phyloP scores from a whole-genome alignment of 2,113 vertebrate species.

The Lamprologus ornatipinnis region DNA sequence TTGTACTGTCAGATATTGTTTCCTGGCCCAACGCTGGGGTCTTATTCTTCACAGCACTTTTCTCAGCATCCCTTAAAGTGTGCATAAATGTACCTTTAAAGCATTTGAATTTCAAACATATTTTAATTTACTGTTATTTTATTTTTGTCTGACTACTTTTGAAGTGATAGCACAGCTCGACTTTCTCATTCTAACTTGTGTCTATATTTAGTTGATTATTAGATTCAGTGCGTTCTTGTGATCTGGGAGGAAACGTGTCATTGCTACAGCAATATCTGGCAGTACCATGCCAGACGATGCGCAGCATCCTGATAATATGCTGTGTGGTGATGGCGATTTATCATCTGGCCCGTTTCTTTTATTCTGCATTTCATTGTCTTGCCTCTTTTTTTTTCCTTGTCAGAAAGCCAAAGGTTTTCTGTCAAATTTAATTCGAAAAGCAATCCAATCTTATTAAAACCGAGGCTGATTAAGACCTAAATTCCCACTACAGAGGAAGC shows the following conservation, averaged over 20 bases:
- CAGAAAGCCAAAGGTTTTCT: constrained; percentile 19
- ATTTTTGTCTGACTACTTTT: constrained; percentile 1
- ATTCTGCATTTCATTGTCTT: neutral
- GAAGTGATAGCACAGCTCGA: neutral
- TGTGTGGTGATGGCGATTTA: neutral
- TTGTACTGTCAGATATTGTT: neutral
- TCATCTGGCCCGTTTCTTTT: neutral
- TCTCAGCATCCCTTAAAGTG: neutral
- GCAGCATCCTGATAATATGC: neutral
- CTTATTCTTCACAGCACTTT: neutral
- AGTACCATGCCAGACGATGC: neutral
- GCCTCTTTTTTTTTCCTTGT: constrained; percentile 1
- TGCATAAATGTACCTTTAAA: neutral
- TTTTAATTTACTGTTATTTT: constrained; percentile 17
- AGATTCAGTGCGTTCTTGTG: neutral
- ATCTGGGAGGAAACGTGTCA: neutral
- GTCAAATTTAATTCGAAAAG: constrained; percentile 24
- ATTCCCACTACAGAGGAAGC: neutral
- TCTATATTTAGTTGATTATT: constrained; percentile 31
- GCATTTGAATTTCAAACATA: constrained; percentile 39
- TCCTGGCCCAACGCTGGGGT: too few species aligned
- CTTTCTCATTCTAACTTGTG: neutral
- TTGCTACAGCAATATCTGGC: neutral
- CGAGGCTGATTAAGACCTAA: constrained; percentile 4
- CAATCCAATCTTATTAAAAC: constrained; percentile 4